phyloP scores from a whole-genome alignment of 1,140 invertebrate genomes.

The Polypedilum vanderplanki region DNA sequence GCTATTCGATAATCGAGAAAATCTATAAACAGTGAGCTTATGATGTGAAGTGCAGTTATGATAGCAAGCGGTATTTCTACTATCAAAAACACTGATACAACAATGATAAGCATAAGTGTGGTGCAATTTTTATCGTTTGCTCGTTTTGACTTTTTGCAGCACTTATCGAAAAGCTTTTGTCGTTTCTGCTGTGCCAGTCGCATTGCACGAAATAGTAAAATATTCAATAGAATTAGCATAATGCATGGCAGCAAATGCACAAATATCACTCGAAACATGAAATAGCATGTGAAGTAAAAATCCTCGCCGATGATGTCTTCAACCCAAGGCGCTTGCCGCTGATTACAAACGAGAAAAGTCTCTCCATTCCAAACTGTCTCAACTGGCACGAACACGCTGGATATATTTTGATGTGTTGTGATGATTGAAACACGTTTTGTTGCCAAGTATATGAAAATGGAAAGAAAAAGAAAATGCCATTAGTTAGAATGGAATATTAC shows the following conservation, averaged over 20 bases:
- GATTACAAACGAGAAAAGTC: conserved; percentile 52
- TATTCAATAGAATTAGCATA: conserved; percentile 80
- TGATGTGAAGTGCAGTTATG: conserved; percentile 76
- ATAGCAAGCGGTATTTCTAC: conserved; percentile 88
- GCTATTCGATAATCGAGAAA: conserved; percentile 73
- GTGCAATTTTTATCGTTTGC: conserved; percentile 76
- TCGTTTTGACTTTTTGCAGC: conserved; percentile 65
- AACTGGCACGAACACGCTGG: conserved; percentile 38
- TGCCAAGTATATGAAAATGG: no score
- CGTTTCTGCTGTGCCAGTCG: conserved; percentile 70
- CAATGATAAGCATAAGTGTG: conserved; percentile 90
- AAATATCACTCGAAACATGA: conserved; percentile 79
- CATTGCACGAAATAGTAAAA: conserved; percentile 78
- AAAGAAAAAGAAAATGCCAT: no score
- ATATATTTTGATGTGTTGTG: background rate
- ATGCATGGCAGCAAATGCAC: conserved; percentile 86
- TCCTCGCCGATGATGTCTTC: conserved; percentile 53
- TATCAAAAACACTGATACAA: conserved; percentile 83
- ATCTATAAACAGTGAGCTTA: conserved; percentile 62
- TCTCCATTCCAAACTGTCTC: conserved; percentile 57
- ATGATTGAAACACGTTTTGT: background rate
- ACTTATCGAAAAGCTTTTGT: conserved; percentile 72
- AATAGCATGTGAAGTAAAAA: conserved; percentile 74
- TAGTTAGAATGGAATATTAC: no score
- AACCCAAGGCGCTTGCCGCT: conserved; percentile 58